phyloP scores from a whole-genome alignment of 2,113 vertebrate genomes.

The Lepus europaeus region DNA sequence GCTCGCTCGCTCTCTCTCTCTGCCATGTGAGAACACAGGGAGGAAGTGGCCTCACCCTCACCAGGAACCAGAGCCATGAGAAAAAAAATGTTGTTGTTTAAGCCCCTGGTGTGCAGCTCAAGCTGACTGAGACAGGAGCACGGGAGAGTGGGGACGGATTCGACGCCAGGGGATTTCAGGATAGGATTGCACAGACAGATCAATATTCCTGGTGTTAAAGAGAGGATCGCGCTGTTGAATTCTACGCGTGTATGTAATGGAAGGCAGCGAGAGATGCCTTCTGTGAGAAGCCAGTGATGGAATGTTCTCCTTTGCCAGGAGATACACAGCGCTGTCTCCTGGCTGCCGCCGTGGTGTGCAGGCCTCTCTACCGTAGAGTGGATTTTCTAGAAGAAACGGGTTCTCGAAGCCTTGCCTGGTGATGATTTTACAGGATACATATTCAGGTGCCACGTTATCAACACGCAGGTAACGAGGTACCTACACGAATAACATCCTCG shows the following conservation, averaged over 20 bases:
- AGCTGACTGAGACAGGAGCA: accelerated
- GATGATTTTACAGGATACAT: background rate
- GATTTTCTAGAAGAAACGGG: slow-evolving; percentile 21
- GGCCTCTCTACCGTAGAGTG: background rate
- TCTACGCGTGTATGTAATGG: slow-evolving; percentile 12
- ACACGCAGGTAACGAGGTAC: background rate
- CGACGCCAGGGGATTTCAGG: background rate
- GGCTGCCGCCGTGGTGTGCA: background rate
- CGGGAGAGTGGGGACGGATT: accelerated
- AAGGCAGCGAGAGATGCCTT: background rate
- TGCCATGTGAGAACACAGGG: background rate
- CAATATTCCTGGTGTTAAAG: slow-evolving; percentile 22
- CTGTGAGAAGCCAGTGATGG: background rate
- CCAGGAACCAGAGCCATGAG: background rate
- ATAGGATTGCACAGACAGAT: background rate
- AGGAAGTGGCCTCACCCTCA: background rate
- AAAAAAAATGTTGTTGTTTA: background rate
- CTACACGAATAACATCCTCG: background rate
- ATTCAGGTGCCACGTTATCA: background rate
- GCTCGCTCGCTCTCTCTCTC: background rate
- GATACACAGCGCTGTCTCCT: background rate
- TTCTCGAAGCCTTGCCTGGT: slow-evolving; percentile 23
- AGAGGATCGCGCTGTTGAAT: background rate
- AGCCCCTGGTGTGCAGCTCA: accelerated
- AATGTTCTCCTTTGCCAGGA: slow-evolving; percentile 12